These are phyloP conservation scores for Chascanopsetta lugubris DNA, from an alignment of 2,113 vertebrate species.

Conservation along the genomic window DNA sequence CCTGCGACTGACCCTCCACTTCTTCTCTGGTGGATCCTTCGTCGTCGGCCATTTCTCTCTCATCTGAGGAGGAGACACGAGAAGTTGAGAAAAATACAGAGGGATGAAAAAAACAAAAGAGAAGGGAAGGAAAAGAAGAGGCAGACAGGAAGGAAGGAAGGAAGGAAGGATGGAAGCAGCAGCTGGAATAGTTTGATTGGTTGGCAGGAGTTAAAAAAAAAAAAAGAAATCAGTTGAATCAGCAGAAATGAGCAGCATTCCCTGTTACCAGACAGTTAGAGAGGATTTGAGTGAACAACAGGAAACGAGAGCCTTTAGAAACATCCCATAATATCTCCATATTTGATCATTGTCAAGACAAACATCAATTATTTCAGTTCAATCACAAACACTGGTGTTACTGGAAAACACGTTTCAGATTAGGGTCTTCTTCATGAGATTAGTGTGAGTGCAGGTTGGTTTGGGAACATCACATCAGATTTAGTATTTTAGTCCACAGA, in stretches of 20 bases:
- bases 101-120: background rate
- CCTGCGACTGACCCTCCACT: constrained; percentile 27
- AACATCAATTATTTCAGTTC: background rate
- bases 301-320: background rate
- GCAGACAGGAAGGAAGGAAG: background rate
- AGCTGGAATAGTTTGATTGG: constrained; percentile 15
- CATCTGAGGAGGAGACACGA: constrained; percentile 49
- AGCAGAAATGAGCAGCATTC: constrained; percentile 4
- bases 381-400: background rate
- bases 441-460: background rate
- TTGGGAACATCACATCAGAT: background rate
- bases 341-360: background rate
- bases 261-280: background rate
- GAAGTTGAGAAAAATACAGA: background rate
- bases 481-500: no score
- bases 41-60: constrained; percentile 46
- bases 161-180: background rate
- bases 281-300: background rate
- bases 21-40: constrained; percentile 16
- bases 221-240: constrained; percentile 6
- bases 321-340: no score
- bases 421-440: no score
- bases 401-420: no score
- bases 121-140: background rate
- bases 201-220: constrained; percentile 18